phyloP scores from a whole-genome alignment of 2,888 invertebrate genomes.

The Halictus quadricinctus region DNA sequence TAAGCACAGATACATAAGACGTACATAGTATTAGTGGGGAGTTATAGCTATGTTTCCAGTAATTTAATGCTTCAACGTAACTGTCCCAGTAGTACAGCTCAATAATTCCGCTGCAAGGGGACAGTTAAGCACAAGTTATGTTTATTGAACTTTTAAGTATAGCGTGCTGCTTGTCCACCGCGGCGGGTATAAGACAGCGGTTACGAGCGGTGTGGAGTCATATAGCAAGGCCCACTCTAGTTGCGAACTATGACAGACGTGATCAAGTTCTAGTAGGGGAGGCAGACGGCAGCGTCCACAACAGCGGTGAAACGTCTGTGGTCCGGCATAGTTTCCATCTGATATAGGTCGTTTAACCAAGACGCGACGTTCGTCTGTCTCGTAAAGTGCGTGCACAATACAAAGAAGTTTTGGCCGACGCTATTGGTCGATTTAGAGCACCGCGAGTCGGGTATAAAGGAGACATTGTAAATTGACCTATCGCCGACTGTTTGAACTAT shows the following conservation, averaged over 20 bases:
- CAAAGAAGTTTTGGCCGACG: constrained; percentile 11
- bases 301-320: constrained; percentile 16
- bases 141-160: constrained; percentile 12
- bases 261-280: constrained; percentile 13
- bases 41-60: not conserved
- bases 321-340: constrained; percentile 27
- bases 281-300: not conserved
- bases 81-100: not conserved
- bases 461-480: not conserved
- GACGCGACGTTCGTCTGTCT: constrained; percentile 29
- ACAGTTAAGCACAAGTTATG: not conserved
- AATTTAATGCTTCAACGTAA: not conserved
- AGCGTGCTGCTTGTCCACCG: not conserved
- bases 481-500: not conserved
- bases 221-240: not conserved
- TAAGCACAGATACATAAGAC: not conserved
- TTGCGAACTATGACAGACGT: not conserved
- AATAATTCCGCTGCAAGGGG: not conserved
- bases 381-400: not conserved
- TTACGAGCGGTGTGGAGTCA: not conserved
- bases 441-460: not conserved
- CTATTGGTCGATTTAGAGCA: constrained; percentile 9
- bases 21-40: not conserved
- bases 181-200: not conserved
- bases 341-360: constrained; percentile 41